Percentiles rank a stretch among this genome's conserved stretches.
Conservation (phyloP, 1,140 invertebrate genomes). For the Bilobella aurantiaca region DNA sequence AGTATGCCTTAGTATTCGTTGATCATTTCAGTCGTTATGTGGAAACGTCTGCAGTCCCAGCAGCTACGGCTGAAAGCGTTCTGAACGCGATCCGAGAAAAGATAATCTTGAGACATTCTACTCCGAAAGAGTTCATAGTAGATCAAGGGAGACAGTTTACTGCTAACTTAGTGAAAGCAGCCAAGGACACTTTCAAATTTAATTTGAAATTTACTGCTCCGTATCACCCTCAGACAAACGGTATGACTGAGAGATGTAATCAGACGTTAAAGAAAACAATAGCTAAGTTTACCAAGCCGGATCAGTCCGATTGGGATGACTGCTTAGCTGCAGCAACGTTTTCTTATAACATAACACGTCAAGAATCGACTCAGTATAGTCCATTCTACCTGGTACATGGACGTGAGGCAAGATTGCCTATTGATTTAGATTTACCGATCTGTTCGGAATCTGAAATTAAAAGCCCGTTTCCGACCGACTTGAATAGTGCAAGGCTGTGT, state of each 20-base stretch:
- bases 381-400: constrained; percentile 44
- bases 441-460: not conserved
- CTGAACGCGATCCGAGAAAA: constrained; percentile 1
- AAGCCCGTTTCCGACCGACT: not conserved
- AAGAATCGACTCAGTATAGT: constrained; percentile 39
- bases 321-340: constrained; percentile 41
- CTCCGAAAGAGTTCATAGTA: not conserved
- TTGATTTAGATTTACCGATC: not conserved
- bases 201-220: constrained; percentile 4
- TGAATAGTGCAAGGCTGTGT: not conserved
- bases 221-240: constrained; percentile 11
- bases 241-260: not conserved
- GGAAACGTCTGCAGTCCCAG: constrained; percentile 1
- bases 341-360: constrained; percentile 42
- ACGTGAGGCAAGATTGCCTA: constrained; percentile 36
- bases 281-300: constrained; percentile 37
- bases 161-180: not conserved
- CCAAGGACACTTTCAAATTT: not conserved
- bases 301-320: constrained; percentile 42
- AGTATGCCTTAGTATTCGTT: constrained; percentile 3
- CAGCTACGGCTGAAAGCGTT: not conserved
- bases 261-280: not conserved
- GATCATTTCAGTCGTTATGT: constrained; percentile 18
- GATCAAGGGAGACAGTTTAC: constrained; percentile 10
- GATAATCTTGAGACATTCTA: constrained; percentile 5